These are phyloP conservation scores for Bursaphelenchus mucronatus DNA, from an alignment of 1,140 invertebrate species.

Conservation along the genomic window DNA sequence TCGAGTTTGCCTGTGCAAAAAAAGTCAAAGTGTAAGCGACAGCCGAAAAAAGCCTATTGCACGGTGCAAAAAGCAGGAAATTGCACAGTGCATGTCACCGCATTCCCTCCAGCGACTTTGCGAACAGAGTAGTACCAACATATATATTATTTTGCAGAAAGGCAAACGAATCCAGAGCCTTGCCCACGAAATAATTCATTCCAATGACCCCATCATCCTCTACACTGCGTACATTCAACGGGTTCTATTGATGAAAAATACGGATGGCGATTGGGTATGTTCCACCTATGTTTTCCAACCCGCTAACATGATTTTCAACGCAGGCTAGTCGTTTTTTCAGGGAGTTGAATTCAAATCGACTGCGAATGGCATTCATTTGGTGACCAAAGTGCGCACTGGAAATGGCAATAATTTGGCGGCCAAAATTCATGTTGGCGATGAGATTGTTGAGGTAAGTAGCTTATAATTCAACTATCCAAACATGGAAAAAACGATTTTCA, in stretches of 20 bases:
- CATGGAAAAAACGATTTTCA: too few relatives aligned
- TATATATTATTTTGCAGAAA: conserved; percentile 16
- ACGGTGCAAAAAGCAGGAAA: too few relatives aligned
- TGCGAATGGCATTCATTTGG: conserved; percentile 33
- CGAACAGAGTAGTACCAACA: too few relatives aligned
- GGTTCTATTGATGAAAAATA: conserved; percentile 10
- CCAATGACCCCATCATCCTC: conserved; percentile 31
- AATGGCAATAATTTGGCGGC: conserved; percentile 22
- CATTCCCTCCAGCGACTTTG: too few relatives aligned
- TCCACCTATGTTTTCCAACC: too few relatives aligned
- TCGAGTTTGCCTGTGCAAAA: too few relatives aligned
- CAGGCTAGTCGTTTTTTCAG: conserved; percentile 26
- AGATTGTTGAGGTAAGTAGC: conserved; percentile 36
- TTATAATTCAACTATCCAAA: too few relatives aligned
- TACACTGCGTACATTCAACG: conserved; percentile 42
- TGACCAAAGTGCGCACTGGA: conserved; percentile 35
- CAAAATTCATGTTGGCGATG: conserved; percentile 41
- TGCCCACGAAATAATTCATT: conserved; percentile 28
- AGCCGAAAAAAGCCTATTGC: too few relatives aligned
- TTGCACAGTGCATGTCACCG: too few relatives aligned
- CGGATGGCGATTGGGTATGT: conserved; percentile 7
- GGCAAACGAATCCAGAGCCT: conserved; percentile 30
- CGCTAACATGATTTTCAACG: conserved; percentile 10
- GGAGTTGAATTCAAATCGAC: conserved; percentile 36
- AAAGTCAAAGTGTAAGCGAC: too few relatives aligned